Conservation (phyloP, 2,888 invertebrate genomes). For the Cosmia trapezina region DNA sequence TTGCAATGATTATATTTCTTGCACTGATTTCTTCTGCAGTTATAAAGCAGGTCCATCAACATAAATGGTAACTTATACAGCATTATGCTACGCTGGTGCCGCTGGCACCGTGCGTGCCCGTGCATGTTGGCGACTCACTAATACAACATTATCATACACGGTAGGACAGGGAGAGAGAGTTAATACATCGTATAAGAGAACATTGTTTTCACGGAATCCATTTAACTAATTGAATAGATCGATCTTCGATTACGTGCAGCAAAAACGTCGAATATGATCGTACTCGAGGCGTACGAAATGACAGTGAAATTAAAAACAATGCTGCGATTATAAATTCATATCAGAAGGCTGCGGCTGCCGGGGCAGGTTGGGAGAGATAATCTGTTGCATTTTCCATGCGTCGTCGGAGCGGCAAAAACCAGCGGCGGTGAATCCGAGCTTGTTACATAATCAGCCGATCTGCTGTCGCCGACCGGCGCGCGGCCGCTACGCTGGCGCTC, state of each 20-base stretch:
- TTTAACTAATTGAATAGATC: constrained; percentile 65
- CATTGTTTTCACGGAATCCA: constrained; percentile 49
- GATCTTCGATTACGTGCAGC: constrained; percentile 49
- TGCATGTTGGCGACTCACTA: constrained; percentile 21
- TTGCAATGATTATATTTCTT: constrained; percentile 16
- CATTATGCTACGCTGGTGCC: constrained; percentile 10
- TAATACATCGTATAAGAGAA: constrained; percentile 23
- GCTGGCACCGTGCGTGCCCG: constrained; percentile 17
- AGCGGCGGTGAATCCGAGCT: constrained; percentile 72
- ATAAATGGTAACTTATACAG: background rate
- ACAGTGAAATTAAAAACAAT: constrained; percentile 65
- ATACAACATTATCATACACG: constrained; percentile 22
- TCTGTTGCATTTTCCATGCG: constrained; percentile 75
- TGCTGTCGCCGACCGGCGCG: constrained; percentile 64
- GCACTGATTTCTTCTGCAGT: background rate
- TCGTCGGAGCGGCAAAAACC: constrained; percentile 67
- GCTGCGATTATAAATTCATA: constrained; percentile 64
- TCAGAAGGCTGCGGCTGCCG: constrained; percentile 54
- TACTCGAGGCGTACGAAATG: constrained; percentile 47
- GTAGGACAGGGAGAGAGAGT: constrained; percentile 27
- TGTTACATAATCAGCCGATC: constrained; percentile 80
- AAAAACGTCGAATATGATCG: constrained; percentile 55
- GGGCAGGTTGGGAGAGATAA: constrained; percentile 71
- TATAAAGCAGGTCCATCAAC: constrained; percentile 13
- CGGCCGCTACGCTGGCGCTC: constrained; percentile 69